Conservation (phyloP, 1,140 invertebrate species). For the Zaprionus taronus region DNA sequence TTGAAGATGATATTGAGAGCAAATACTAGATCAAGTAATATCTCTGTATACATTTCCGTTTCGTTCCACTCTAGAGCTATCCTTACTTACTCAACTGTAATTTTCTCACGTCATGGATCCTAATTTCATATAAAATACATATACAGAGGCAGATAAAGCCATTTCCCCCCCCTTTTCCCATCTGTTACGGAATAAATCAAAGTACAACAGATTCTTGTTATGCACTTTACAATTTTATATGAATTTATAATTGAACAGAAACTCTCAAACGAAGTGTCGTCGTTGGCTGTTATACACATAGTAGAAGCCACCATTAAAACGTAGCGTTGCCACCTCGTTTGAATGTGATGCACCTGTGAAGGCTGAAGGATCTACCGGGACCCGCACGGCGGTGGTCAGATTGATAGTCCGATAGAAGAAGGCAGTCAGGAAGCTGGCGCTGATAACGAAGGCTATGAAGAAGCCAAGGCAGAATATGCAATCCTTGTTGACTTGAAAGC, state of each 20-base stretch:
- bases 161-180: neutral
- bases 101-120: too few relatives aligned
- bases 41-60: too few relatives aligned
- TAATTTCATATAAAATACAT: too few relatives aligned
- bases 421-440: constrained; percentile 77
- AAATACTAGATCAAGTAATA: too few relatives aligned
- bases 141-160: too few relatives aligned
- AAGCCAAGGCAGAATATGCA: constrained; percentile 80
- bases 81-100: too few relatives aligned
- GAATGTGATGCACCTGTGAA: neutral
- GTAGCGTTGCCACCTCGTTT: constrained; percentile 39
- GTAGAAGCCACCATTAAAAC: constrained; percentile 60
- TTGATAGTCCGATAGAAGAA: constrained; percentile 79
- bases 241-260: neutral
- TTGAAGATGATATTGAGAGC: too few relatives aligned
- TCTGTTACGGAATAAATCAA: neutral
- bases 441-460: constrained; percentile 77
- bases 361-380: neutral
- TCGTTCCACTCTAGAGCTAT: too few relatives aligned
- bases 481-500: constrained; percentile 79
- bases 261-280: constrained; percentile 26
- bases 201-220: neutral
- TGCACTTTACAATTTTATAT: neutral
- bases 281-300: constrained; percentile 59
- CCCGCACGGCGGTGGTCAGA: constrained; percentile 36